Evolutionary conservation across 1,140 invertebrate genomes (phyloP), one percentile per base, ranked within the genome.

Genomic region (Dinothrombium tinctorium): DNA sequence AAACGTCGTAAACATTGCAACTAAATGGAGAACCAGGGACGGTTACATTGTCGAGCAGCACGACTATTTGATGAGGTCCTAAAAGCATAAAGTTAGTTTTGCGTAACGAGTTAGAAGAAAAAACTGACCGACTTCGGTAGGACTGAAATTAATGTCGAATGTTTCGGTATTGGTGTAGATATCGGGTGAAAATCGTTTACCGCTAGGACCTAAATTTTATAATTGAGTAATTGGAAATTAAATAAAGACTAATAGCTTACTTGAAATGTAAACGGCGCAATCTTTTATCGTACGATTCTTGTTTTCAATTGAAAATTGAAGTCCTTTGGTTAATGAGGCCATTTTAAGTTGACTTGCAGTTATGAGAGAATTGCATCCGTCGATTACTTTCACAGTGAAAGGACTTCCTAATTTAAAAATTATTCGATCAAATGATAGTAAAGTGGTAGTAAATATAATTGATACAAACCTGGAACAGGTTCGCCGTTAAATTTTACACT

Each of bases 401-500:
- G 83, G 82, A 24, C 81, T 87, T 7, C 82, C 80, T 66, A 49
- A 46, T 31, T 15, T 25, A n/a, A 35, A 21, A 3, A 38, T 19
- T 4, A 36, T 22, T 19, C 20, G 17, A 42, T 12, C 11, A 36
- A 35, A 20, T 42, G 17, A 8, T 25, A 28, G 22, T 28, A 28
- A 25, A 28, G 14, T 29, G 7, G 12, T 28, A n/a, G 3, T 9
- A 31, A 17, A 20, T 26, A 39, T 19, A 28, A 29, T 6, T 39
- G 11, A 14, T 8, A 32, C 49, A 51, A 50, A 72, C 73, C 74
- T 41, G 84, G 84, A 5, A 95, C 82, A 19, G 79, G 73, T 59
- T 90, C 43, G 11, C 84, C 86, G 61, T 98, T 98, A 57, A 96
- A 96, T 47, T 86, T 72, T 23, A 95, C 82, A 42, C 80, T 87